These are phyloP conservation scores for Drosophila erecta DNA, from an alignment of 1,140 invertebrate genomes.

Conservation along the genomic window DNA sequence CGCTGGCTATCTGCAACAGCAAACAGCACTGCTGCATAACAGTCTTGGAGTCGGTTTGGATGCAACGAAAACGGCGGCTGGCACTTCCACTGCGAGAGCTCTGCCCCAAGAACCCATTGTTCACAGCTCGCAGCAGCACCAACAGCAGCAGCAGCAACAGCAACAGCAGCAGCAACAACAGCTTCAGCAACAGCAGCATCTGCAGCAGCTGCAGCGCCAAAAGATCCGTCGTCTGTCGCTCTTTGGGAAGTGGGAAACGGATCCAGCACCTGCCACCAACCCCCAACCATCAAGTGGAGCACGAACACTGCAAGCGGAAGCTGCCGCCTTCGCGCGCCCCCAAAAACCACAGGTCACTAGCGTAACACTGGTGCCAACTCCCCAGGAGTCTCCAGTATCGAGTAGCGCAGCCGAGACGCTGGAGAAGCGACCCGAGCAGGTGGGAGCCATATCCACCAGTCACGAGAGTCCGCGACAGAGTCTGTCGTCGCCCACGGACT, in stretches of 20 bases:
- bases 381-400: constrained; percentile 82
- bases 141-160: constrained; percentile 29
- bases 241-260: constrained; percentile 63
- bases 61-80: constrained; percentile 21
- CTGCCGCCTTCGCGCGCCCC: constrained; percentile 50
- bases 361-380: constrained; percentile 59
- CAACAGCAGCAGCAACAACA: constrained; percentile 43
- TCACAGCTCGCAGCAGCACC: constrained; percentile 47
- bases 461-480: constrained; percentile 78
- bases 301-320: constrained; percentile 46
- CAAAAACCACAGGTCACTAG: constrained; percentile 64
- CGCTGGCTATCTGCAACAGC: constrained; percentile 94
- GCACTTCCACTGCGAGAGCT: constrained; percentile 26
- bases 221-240: constrained; percentile 58
- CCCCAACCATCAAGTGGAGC: background rate
- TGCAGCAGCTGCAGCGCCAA: constrained; percentile 58
- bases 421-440: constrained; percentile 78
- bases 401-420: constrained; percentile 67
- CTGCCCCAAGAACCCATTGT: constrained; percentile 61
- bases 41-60: constrained; percentile 85
- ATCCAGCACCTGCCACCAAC: constrained; percentile 13
- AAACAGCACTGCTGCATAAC: constrained; percentile 92
- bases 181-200: constrained; percentile 23
- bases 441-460: constrained; percentile 83
- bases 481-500: constrained; percentile 74